These are phyloP conservation scores for Callorhinus ursinus DNA, from an alignment of 2,113 vertebrate species.

Conservation along the genomic window DNA sequence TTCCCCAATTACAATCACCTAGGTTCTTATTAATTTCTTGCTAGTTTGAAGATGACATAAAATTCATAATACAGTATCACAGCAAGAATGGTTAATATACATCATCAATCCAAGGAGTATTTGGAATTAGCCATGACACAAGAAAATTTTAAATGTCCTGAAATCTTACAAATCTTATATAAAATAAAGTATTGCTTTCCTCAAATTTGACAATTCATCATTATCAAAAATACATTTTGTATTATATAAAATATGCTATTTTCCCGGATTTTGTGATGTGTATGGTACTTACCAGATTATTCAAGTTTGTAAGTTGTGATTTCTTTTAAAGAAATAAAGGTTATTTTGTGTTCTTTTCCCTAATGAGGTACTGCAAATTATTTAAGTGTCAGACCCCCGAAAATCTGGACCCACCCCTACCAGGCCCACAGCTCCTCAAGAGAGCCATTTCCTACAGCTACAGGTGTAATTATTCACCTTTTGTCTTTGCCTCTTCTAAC, in stretches of 20 bases:
- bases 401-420: background rate
- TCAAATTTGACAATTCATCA: background rate
- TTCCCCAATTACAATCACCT: background rate
- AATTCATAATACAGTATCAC: background rate
- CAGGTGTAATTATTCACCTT: background rate
- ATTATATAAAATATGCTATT: background rate
- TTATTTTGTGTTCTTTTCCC: background rate
- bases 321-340: background rate
- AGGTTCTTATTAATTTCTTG: background rate
- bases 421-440: background rate
- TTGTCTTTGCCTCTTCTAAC: background rate
- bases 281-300: background rate
- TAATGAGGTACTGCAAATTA: background rate
- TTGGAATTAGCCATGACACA: background rate
- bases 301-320: background rate
- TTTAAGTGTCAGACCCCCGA: background rate
- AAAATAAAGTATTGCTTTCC: background rate
- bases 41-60: background rate
- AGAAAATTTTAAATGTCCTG: background rate
- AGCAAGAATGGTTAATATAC: background rate
- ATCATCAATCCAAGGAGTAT: background rate
- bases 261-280: background rate
- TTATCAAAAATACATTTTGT: background rate
- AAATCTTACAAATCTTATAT: background rate
- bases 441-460: background rate